Percentiles rank a stretch among this genome's conserved stretches.
Conservation (phyloP, 2,888 invertebrate genomes). For the Eupelmus urozonus region DNA sequence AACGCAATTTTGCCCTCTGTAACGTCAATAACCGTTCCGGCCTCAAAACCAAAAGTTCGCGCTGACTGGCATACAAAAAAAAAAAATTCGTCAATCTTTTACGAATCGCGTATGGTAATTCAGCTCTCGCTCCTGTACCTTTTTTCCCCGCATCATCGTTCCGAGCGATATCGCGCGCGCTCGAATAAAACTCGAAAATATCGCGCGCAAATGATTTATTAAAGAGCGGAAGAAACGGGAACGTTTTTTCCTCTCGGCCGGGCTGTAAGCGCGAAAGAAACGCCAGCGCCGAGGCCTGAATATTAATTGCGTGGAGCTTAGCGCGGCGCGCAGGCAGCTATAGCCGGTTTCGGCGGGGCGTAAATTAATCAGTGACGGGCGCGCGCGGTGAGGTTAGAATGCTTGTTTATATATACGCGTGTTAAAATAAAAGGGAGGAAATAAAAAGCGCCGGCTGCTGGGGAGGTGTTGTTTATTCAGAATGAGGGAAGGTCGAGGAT, state of each 20-base stretch:
- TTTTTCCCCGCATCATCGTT: conserved; percentile 10
- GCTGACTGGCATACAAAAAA: neutral
- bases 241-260: neutral
- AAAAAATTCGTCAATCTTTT: conserved; percentile 56
- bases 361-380: conserved; percentile 53
- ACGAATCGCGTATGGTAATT: conserved; percentile 49
- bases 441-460: too few relatives aligned
- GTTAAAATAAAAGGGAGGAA: too few relatives aligned
- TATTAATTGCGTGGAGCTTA: conserved; percentile 56
- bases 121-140: neutral
- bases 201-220: conserved; percentile 47
- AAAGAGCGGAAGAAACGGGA: conserved; percentile 7
- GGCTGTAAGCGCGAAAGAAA: conserved; percentile 8
- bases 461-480: too few relatives aligned
- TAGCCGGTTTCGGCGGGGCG: conserved; percentile 50
- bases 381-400: too few relatives aligned
- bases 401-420: too few relatives aligned
- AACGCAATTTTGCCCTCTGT: conserved; percentile 44
- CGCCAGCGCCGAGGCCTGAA: conserved; percentile 21
- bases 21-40: conserved; percentile 33
- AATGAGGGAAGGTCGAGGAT: too few relatives aligned
- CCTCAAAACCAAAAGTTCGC: conserved; percentile 27
- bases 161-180: neutral
- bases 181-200: conserved; percentile 13
- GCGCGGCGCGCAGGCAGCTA: neutral